Evolutionary conservation across 2,113 vertebrate genomes (phyloP).

Genomic region (Mirounga angustirostris): DNA sequence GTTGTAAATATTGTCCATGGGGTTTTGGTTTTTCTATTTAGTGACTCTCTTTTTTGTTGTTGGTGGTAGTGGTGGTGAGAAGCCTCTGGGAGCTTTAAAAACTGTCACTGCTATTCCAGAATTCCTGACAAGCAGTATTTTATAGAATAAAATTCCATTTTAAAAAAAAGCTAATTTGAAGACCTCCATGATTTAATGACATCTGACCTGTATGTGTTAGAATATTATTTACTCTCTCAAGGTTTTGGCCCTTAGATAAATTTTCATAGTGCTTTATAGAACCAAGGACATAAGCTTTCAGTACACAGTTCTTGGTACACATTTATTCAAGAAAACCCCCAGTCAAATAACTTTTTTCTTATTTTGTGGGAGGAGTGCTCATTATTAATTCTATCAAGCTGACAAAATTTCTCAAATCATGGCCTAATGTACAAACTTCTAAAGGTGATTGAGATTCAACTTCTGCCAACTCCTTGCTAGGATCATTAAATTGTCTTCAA

Average conservation of each 20-base stretch:
- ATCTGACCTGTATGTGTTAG: not conserved
- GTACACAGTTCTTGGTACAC: not conserved
- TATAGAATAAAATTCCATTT: not conserved
- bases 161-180: not conserved
- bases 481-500: not conserved
- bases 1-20: not conserved
- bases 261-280: slow-evolving; percentile 23
- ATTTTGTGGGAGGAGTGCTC: not conserved
- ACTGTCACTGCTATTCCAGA: not conserved
- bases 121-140: slow-evolving; percentile 18
- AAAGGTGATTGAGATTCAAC: not conserved
- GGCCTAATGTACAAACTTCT: not conserved
- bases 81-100: not conserved
- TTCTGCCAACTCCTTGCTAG: not conserved
- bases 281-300: not conserved
- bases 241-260: slow-evolving; percentile 13
- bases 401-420: not conserved
- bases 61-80: not conserved
- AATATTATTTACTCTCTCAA: slow-evolving; percentile 44
- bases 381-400: slow-evolving; percentile 12
- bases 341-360: not conserved
- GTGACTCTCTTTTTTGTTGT: not conserved
- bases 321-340: not conserved
- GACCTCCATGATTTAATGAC: not conserved
- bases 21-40: not conserved